A percentile compares a stretch with the other conserved stretches of the same genome.
These are phyloP conservation scores for Heptranchias perlo DNA, from an alignment of 2,113 vertebrate species.

Conservation along the genomic window DNA sequence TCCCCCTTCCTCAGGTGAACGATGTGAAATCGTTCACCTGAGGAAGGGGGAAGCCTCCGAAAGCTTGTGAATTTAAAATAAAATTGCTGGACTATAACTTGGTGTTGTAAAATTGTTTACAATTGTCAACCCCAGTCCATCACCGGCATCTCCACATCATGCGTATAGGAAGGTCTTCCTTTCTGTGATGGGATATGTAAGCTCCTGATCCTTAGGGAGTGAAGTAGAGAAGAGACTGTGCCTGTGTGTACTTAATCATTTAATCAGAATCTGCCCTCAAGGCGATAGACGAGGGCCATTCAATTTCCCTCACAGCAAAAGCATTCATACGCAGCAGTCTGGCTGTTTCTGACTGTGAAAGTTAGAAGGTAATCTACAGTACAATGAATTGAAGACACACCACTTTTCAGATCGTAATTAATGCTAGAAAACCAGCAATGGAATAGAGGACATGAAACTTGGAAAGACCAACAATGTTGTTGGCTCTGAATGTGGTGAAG, in stretches of 20 bases:
- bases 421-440: not conserved
- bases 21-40: too few species aligned
- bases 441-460: not conserved
- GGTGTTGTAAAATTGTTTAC: too few species aligned
- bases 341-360: slow-evolving; percentile 41
- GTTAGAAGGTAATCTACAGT: slow-evolving; percentile 43
- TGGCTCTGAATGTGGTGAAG: not conserved
- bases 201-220: slow-evolving; percentile 26
- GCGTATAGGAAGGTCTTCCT: slow-evolving; percentile 36
- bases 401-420: not conserved
- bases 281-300: slow-evolving; percentile 43
- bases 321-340: slow-evolving; percentile 36
- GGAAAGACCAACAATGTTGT: not conserved
- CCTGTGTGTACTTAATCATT: slow-evolving; percentile 44
- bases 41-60: too few species aligned
- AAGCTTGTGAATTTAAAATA: too few species aligned
- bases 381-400: slow-evolving; percentile 31
- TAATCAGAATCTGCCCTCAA: slow-evolving; percentile 46
- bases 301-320: slow-evolving; percentile 48
- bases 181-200: not conserved
- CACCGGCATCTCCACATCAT: too few species aligned
- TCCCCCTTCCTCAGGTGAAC: too few species aligned
- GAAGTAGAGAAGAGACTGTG: slow-evolving; percentile 37
- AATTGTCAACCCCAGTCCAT: too few species aligned
- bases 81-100: too few species aligned